Percentiles rank a stretch among this genome's conserved stretches.
Evolutionary conservation across 2,113 vertebrate species (phyloP).

Genomic region (Ptilorrhoa leucosticta): DNA sequence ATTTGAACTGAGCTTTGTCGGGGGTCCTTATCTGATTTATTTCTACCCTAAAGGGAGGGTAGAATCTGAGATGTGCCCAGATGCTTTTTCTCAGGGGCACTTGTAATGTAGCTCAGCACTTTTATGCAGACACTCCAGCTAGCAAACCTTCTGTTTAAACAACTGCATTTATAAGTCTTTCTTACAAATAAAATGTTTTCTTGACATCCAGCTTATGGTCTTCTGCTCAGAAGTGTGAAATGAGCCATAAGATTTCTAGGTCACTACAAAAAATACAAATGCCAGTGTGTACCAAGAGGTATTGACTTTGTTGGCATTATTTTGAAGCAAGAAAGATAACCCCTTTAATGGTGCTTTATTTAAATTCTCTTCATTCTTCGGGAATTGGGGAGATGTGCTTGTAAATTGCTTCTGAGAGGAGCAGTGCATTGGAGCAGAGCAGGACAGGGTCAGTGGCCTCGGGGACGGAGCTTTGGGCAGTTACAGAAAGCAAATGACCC

Average conservation of each 20-base stretch:
- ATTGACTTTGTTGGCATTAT: not conserved
- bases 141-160: slow-evolving; percentile 9
- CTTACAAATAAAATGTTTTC: not conserved
- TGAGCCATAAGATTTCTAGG: not conserved
- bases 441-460: not conserved
- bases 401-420: not conserved
- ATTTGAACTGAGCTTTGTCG: not conserved
- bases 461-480: not conserved
- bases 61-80: not conserved
- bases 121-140: not conserved
- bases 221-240: not conserved
- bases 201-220: not conserved
- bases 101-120: not conserved
- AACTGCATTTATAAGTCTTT: not conserved
- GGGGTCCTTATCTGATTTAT: not conserved
- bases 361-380: not conserved
- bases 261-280: not conserved
- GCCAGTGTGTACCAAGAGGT: not conserved
- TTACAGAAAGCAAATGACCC: not conserved
- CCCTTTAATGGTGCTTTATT: not conserved
- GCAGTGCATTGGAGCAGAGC: not conserved
- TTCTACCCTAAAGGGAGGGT: not conserved
- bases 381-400: not conserved
- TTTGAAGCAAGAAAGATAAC: not conserved
- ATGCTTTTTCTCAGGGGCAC: slow-evolving; percentile 38